phyloP scores from a whole-genome alignment of 2,113 vertebrate species.

The Mugil cephalus region DNA sequence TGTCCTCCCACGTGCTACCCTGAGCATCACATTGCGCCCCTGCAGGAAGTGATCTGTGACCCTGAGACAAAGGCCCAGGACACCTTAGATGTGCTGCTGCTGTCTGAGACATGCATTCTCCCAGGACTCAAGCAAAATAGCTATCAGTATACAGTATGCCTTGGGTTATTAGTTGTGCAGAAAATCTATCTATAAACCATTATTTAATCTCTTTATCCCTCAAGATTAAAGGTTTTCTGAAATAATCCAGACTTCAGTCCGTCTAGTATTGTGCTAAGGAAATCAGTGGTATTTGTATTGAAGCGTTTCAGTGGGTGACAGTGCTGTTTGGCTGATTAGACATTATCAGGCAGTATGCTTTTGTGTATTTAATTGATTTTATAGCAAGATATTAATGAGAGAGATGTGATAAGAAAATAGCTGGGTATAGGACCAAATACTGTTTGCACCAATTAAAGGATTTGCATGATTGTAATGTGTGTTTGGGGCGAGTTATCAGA shows the following conservation, averaged over 20 bases:
- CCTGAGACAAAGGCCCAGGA: conserved; percentile 28
- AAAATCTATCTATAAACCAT: neutral
- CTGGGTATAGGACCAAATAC: no score
- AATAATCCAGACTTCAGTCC: neutral
- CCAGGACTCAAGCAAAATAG: neutral
- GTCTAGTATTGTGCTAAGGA: neutral
- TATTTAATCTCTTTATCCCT: neutral
- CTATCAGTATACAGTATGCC: neutral
- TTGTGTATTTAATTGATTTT: no score
- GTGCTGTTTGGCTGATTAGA: no score
- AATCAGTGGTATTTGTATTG: no score
- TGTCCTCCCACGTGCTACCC: conserved; percentile 18
- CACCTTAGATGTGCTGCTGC: conserved; percentile 1
- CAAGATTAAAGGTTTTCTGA: neutral
- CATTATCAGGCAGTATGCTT: no score
- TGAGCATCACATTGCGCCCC: neutral
- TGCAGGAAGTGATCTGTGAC: conserved; percentile 28
- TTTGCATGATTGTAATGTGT: no score
- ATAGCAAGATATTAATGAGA: no score
- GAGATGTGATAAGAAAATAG: no score
- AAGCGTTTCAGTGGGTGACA: no score
- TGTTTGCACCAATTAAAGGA: no score
- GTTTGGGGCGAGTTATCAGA: no score
- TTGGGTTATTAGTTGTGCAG: neutral
- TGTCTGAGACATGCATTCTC: neutral